These are phyloP conservation scores for Empidonax alnorum DNA, from an alignment of 2,113 vertebrate species.

Conservation along the genomic window DNA sequence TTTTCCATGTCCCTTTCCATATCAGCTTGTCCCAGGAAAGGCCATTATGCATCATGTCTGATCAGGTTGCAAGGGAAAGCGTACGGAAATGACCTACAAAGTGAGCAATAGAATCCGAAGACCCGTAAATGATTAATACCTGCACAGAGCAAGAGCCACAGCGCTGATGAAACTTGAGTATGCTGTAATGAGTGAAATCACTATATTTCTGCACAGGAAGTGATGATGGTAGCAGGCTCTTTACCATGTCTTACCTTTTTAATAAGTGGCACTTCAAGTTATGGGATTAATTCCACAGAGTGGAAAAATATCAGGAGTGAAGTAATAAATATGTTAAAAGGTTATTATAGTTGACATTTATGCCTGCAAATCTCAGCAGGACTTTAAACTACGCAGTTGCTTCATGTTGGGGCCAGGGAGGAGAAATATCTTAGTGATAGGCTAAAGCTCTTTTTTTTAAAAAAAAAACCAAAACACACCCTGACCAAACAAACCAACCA, in stretches of 20 bases:
- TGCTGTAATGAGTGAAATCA: constrained; percentile 46
- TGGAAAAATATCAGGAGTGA: constrained; percentile 46
- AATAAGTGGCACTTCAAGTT: constrained; percentile 62
- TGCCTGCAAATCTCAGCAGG: background rate
- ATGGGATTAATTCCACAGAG: constrained; percentile 53
- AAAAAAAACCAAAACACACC: background rate
- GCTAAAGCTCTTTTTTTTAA: background rate
- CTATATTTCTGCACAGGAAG: constrained; percentile 35
- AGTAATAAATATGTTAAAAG: constrained; percentile 53
- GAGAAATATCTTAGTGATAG: background rate
- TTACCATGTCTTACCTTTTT: constrained; percentile 47
- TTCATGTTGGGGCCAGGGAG: background rate
- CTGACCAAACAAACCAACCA: background rate
- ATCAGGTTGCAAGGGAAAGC: background rate
- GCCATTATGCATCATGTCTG: background rate
- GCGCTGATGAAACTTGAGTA: constrained; percentile 52
- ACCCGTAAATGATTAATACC: constrained; percentile 45
- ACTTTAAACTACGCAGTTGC: background rate
- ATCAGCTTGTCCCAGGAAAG: background rate
- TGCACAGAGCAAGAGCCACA: background rate
- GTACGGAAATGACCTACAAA: constrained; percentile 30
- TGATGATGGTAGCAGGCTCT: constrained; percentile 23
- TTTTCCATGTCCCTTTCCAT: background rate
- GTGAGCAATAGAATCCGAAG: background rate
- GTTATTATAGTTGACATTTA: constrained; percentile 49